Base-by-base conservation (phyloP, 1,140 invertebrate species). In the Drosophila bifasciata region DNA sequence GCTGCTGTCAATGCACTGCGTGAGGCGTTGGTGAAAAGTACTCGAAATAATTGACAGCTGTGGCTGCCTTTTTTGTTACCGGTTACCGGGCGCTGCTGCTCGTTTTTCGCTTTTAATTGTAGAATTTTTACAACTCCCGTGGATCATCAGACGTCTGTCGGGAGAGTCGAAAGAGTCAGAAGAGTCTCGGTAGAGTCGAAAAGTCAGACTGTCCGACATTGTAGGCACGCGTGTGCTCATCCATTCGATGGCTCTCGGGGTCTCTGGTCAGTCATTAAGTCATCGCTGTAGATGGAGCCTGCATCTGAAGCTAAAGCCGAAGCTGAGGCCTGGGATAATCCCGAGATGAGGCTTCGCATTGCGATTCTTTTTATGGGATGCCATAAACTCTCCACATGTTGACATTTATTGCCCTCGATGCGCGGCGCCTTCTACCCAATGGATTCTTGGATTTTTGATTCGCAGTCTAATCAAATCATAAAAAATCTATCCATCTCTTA, bases 31-130 rank as follows among this genome's bases (percentile, higher is more conserved):
- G 83, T 88, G 83, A 88, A 88, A 88, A 88, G 83, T 88, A 88
- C 83, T 88, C 84, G 83, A 88, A 88, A 88, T 88, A 88, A 88
- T 88, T 88, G 84, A 88, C 83, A 88, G 83, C 83, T 88, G 83
- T 89, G 75, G 83, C 78, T 86, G 77, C 77, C 78, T 88, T 88
- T 88, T 88, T 88, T 88, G 79, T 79, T 89, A 62, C 69, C 59
- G 60, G 69, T 67, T 36, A 36, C 32, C 32, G 9, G 32, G 25
- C 32, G 41, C 46, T 58, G 69, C 75, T 50, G 68, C 57, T 19
- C 25, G 70, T 62, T 46, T 69, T 76, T 75, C 50, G 73, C 75
- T 88, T 86, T 88, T 86, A 86, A 86, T 86, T 86, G 83, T 80
- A 83, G 78, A 62, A 62, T 78, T 88, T 73, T 83, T 88, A 88